These are phyloP conservation scores for Istiophorus platypterus DNA, from an alignment of 2,113 vertebrate genomes.

Conservation along the genomic window DNA sequence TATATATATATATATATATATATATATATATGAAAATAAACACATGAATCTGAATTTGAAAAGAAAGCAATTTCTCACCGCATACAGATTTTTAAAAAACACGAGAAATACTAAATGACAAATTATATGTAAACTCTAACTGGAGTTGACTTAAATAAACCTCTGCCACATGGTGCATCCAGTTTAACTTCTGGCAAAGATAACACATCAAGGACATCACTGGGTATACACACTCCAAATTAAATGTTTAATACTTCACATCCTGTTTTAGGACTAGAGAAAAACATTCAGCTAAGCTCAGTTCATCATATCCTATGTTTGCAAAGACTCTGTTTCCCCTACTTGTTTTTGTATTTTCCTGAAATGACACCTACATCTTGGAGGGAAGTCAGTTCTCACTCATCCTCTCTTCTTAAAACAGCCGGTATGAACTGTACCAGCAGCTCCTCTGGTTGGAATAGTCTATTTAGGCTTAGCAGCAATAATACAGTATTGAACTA, in stretches of 20 bases:
- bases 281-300: slow-evolving; percentile 13
- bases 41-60: too few relatives aligned
- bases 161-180: neutral
- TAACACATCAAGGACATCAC: slow-evolving; percentile 46
- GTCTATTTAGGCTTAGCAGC: slow-evolving; percentile 18
- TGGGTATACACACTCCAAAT: neutral
- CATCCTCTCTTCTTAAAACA: slow-evolving; percentile 17
- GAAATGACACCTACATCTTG: slow-evolving; percentile 2
- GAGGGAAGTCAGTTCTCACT: neutral
- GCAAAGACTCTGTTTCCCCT: neutral
- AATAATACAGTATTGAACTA: slow-evolving; percentile 40
- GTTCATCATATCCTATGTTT: neutral
- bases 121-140: too few relatives aligned
- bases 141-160: too few relatives aligned
- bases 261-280: neutral
- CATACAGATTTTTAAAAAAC: neutral
- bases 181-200: slow-evolving; percentile 42
- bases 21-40: too few relatives aligned
- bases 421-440: neutral
- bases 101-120: neutral
- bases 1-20: neutral
- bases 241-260: slow-evolving; percentile 8
- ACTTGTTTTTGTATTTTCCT: neutral
- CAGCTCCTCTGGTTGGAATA: neutral
- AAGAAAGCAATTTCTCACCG: neutral